Base-by-base conservation (phyloP, 1,140 invertebrate genomes). In the Homarus americanus region DNA sequence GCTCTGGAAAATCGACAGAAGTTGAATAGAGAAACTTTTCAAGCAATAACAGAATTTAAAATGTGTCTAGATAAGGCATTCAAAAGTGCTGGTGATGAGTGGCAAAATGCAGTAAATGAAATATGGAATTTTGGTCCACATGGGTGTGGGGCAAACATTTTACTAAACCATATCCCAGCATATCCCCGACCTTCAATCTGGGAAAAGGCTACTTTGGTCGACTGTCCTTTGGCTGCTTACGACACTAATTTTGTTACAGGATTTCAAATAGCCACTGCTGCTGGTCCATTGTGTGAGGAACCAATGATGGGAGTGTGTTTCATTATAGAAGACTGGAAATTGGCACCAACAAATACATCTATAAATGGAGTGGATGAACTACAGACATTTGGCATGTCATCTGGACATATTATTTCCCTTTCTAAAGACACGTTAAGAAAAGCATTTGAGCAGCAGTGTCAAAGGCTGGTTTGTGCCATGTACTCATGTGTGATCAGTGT, bases 291-390 rank as follows among this genome's bases (percentile, higher is more conserved):
- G 32, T 99, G 98, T 95, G 98, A 99, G 94, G 98, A 99, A 93
- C 98, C 98, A 28, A 97, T 99, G 97, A 97, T 97, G 95, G 98
- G 98, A 1, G 97, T 99, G 0, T 97, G 96, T 86, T 99, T 99
- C 94, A 95, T 98, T 91, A 95, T 99, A 2, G 96, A 98, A 93
- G 96, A 97, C 93, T 98, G 97, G 97, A 95, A 85, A 53, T 95
- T 83, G 41, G 93, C 96, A 10, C 44, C 83, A 15, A 94, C 96
- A 58, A 80, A 20, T 1, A 76, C 76, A 32, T 78, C 40, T 49
- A 20, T 24, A 24, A 63, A 53, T 40, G 79, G 49, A 38, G 92
- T 93, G 73, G 72, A 79, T 34, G 44, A 82, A 12, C 63, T 87
- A 36, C 72, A 53, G 80, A 84, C 91, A 15, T 94, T 93, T 93